phyloP scores from a whole-genome alignment of 2,113 vertebrate species.

The Lanius collurio region DNA sequence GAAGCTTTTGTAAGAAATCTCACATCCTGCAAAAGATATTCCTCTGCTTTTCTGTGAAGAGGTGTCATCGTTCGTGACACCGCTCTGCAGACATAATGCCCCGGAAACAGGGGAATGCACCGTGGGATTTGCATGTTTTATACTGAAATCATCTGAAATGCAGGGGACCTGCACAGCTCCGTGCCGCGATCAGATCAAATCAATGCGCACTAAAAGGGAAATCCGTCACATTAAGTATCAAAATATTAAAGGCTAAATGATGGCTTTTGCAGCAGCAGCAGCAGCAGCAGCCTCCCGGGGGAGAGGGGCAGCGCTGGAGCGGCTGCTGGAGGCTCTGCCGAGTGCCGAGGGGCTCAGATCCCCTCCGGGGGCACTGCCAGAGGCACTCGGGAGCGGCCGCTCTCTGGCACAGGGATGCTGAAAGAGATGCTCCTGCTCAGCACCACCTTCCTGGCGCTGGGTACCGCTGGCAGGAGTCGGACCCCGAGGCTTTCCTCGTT shows the following conservation, averaged over 20 bases:
- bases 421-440: background rate
- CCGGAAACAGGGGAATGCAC: background rate
- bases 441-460: background rate
- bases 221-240: background rate
- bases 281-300: background rate
- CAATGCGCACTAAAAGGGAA: background rate
- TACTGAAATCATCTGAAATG: background rate
- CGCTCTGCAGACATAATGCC: background rate
- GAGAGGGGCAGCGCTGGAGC: background rate
- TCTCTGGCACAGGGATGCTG: background rate
- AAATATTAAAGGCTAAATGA: conserved; percentile 23
- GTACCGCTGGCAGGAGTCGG: background rate
- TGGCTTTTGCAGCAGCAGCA: background rate
- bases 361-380: background rate
- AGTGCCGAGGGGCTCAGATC: background rate
- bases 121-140: conserved; percentile 45
- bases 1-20: background rate
- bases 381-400: background rate
- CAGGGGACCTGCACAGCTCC: background rate
- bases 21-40: conserved; percentile 1
- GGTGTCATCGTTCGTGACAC: background rate
- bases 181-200: background rate
- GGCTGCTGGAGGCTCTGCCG: background rate
- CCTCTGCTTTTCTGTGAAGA: background rate
- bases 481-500: accelerated